Conservation (phyloP, 2,113 vertebrate species). For the Lepidothrix coronata region DNA sequence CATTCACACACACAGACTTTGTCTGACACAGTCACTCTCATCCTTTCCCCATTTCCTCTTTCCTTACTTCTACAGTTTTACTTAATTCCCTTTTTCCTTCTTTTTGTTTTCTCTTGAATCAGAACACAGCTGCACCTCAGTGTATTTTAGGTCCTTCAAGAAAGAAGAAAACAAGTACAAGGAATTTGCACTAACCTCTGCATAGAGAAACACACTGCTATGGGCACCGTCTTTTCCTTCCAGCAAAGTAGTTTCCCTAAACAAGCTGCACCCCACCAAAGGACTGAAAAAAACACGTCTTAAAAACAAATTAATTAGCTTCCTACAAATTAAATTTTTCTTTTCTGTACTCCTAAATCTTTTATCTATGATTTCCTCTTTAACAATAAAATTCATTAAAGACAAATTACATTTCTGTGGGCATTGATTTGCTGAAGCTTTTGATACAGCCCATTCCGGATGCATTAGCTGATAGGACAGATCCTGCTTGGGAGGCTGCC, state of each 20-base stretch:
- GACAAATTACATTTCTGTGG: background rate
- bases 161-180: background rate
- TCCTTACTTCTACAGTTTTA: background rate
- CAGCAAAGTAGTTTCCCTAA: background rate
- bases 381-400: conserved; percentile 20
- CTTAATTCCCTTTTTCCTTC: background rate
- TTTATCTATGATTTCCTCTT: background rate
- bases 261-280: background rate
- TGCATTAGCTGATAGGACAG: background rate
- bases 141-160: background rate
- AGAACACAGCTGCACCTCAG: background rate
- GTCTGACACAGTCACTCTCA: background rate
- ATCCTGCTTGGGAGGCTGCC: background rate
- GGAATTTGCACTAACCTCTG: background rate
- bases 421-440: conserved; percentile 21
- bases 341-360: background rate
- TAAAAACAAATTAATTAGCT: background rate
- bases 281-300: background rate
- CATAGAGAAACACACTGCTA: background rate
- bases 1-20: background rate
- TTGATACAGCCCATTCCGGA: background rate
- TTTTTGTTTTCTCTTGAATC: background rate
- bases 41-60: background rate
- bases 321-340: background rate
- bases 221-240: background rate